Evolutionary conservation across 2,888 invertebrate species (phyloP).

Genomic region (Dasypogon diadema): DNA sequence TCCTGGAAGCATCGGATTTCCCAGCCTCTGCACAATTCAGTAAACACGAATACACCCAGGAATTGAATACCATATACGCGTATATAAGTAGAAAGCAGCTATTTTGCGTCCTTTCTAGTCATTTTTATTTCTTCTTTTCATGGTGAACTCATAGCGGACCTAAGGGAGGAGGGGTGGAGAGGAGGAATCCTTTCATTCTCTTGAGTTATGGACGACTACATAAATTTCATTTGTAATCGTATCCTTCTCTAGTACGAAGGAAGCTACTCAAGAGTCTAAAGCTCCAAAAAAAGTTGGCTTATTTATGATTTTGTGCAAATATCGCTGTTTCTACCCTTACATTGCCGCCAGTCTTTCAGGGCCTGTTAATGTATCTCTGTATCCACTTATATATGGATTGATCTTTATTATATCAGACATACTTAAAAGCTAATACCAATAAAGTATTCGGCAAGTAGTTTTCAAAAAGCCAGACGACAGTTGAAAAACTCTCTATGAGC

Average conservation of each 20-base stretch:
- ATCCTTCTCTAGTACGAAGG: constrained; percentile 49
- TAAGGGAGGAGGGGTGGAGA: not conserved
- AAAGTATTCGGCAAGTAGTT: constrained; percentile 57
- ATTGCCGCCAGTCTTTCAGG: not conserved
- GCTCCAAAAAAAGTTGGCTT: constrained; percentile 51
- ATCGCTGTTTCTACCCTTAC: not conserved
- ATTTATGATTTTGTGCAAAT: constrained; percentile 52
- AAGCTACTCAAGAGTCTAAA: constrained; percentile 41
- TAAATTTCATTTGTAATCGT: constrained; percentile 52
- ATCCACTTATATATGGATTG: constrained; percentile 53
- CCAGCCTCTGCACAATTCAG: constrained; percentile 53
- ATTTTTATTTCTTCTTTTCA: constrained; percentile 34
- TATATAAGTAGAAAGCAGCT: not conserved
- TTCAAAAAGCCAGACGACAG: constrained; percentile 45
- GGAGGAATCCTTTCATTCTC: constrained; percentile 48
- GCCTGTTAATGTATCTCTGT: not conserved
- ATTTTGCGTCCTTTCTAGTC: not conserved
- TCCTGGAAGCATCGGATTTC: constrained; percentile 69
- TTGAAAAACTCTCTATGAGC: constrained; percentile 15
- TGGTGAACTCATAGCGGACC: not conserved
- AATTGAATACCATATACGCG: constrained; percentile 31
- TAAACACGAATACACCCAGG: constrained; percentile 40
- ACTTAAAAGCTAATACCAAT: constrained; percentile 60
- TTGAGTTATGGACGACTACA: constrained; percentile 54
- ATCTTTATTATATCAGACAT: constrained; percentile 60